Evolutionary conservation across 2,113 vertebrate genomes (phyloP).

Genomic region (Leptocoma aspasia): DNA sequence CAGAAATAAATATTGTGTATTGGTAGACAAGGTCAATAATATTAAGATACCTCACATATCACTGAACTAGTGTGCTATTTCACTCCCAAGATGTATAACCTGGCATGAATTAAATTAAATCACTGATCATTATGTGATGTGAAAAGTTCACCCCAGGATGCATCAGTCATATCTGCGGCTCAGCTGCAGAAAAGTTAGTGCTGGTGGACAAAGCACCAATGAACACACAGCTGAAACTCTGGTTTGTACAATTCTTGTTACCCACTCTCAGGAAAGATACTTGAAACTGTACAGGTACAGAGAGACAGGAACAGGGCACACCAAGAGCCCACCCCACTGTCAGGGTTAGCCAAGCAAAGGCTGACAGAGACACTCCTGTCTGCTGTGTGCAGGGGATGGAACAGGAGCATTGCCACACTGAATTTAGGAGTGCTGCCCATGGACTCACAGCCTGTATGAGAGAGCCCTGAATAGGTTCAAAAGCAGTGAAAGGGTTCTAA

Average conservation of each 20-base stretch:
- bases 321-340: not conserved
- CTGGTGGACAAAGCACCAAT: not conserved
- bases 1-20: not conserved
- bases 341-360: not conserved
- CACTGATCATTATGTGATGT: not conserved
- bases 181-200: not conserved
- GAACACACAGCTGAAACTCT: not conserved
- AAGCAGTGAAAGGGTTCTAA: not conserved
- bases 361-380: not conserved
- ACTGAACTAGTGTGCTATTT: not conserved
- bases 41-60: not conserved
- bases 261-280: not conserved
- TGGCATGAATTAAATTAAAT: not conserved
- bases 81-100: not conserved
- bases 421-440: not conserved
- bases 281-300: not conserved
- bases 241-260: not conserved
- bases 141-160: not conserved
- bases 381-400: not conserved
- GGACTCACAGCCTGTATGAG: not conserved
- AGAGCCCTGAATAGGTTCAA: not conserved
- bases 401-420: not conserved
- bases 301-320: not conserved
- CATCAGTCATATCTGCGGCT: accelerated
- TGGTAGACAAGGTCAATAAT: not conserved